Conservation (phyloP, 2,888 invertebrate genomes). For the Gymnosoma rotundatum region DNA sequence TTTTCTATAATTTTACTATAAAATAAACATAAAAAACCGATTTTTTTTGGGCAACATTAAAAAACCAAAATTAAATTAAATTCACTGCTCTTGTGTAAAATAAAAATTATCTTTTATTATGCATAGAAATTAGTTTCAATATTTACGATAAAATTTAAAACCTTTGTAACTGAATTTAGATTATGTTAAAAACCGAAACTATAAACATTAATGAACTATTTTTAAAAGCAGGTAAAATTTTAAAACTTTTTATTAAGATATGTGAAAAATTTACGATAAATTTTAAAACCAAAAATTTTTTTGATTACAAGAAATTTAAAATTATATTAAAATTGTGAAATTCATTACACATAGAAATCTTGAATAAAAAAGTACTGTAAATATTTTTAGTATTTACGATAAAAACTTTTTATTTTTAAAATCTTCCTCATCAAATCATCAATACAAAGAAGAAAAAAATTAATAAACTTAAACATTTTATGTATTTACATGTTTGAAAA, state of each 20-base stretch:
- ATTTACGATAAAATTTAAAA: constrained; percentile 30
- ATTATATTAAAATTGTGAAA: neutral
- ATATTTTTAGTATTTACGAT: neutral
- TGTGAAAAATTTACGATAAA: neutral
- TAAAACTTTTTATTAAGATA: neutral
- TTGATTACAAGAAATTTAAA: neutral
- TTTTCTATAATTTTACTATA: neutral
- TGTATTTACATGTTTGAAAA: too few relatives aligned
- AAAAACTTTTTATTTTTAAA: too few relatives aligned
- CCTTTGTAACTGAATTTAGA: neutral
- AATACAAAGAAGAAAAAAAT: too few relatives aligned
- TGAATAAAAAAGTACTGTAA: neutral
- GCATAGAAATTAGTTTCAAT: neutral
- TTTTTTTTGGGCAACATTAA: neutral
- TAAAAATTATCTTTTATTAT: neutral
- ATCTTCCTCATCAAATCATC: too few relatives aligned
- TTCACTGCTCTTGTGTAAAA: neutral
- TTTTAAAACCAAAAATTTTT: neutral
- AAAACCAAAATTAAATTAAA: neutral
- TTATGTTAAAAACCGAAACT: neutral
- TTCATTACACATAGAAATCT: neutral
- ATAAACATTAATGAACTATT: neutral
- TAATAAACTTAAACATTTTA: too few relatives aligned
- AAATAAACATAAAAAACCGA: too few relatives aligned
- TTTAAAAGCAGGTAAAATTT: neutral